phyloP scores from a whole-genome alignment of 23 tunicate species.

The Aplidium turbinatum region DNA sequence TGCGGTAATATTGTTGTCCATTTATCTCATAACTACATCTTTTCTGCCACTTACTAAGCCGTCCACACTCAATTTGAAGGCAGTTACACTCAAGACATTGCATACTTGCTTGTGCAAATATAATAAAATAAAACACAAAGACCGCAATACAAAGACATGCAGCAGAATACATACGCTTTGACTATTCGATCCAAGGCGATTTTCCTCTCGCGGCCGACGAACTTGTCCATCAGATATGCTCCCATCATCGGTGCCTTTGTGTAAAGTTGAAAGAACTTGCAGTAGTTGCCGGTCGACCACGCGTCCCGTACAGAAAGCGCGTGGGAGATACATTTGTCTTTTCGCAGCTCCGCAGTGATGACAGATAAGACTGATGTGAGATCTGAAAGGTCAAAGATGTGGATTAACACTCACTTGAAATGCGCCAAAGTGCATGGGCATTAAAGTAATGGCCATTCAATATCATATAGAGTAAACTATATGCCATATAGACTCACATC shows the following conservation, averaged over 20 bases:
- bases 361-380: slow-evolving; percentile 62
- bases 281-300: slow-evolving; percentile 71
- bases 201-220: slow-evolving; percentile 81
- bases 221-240: slow-evolving; percentile 95
- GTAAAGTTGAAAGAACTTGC: slow-evolving; percentile 83
- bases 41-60: too few relatives aligned
- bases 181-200: slow-evolving; percentile 61
- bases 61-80: too few relatives aligned
- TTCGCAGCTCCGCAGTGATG: slow-evolving; percentile 59
- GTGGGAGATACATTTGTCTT: slow-evolving; percentile 63
- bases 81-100: too few relatives aligned
- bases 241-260: slow-evolving; percentile 70
- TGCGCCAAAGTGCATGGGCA: too few relatives aligned
- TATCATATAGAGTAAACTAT: too few relatives aligned
- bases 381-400: slow-evolving; percentile 31
- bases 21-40: too few relatives aligned
- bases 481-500: too few relatives aligned
- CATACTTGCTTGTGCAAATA: too few relatives aligned
- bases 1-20: too few relatives aligned
- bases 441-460: too few relatives aligned
- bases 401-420: background rate
- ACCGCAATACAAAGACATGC: background rate
- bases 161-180: slow-evolving; percentile 89
- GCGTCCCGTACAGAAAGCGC: slow-evolving; percentile 76
- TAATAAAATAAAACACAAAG: too few relatives aligned